phyloP scores from a whole-genome alignment of 2,113 vertebrate species.

The Mormyrus lacerda region DNA sequence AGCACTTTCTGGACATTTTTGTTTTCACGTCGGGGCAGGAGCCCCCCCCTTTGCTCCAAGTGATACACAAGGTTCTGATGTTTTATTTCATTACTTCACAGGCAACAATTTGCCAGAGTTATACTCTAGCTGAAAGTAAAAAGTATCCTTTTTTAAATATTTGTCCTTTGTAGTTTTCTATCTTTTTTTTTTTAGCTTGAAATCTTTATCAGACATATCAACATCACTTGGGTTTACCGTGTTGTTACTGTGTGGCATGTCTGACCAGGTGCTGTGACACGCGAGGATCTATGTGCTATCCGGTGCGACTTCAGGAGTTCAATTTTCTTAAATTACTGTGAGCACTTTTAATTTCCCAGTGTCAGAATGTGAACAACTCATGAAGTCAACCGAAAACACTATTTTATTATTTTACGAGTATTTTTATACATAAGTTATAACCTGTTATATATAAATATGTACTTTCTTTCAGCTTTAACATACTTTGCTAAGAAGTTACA shows the following conservation, averaged over 20 bases:
- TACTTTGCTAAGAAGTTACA: neutral
- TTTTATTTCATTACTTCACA: neutral
- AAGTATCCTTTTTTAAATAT: neutral
- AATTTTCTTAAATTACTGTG: neutral
- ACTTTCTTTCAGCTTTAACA: neutral
- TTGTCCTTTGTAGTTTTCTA: neutral
- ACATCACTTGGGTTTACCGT: neutral
- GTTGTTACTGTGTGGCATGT: neutral
- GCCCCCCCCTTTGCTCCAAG: too few relatives aligned
- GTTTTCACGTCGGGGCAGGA: neutral
- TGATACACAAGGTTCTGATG: neutral
- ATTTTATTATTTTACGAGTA: neutral
- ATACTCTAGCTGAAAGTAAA: neutral
- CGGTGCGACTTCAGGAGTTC: neutral
- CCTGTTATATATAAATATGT: neutral
- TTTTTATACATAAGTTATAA: conserved; percentile 2
- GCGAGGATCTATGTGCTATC: neutral
- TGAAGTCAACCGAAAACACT: neutral
- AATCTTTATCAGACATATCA: neutral
- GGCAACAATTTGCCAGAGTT: neutral
- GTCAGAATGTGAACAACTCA: neutral
- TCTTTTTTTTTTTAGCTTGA: neutral
- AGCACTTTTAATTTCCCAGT: neutral
- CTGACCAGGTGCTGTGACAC: neutral
- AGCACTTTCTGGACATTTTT: neutral